These are phyloP conservation scores for Acanthiza pusilla DNA, from an alignment of 2,797 vertebrate genomes.

Conservation along the genomic window DNA sequence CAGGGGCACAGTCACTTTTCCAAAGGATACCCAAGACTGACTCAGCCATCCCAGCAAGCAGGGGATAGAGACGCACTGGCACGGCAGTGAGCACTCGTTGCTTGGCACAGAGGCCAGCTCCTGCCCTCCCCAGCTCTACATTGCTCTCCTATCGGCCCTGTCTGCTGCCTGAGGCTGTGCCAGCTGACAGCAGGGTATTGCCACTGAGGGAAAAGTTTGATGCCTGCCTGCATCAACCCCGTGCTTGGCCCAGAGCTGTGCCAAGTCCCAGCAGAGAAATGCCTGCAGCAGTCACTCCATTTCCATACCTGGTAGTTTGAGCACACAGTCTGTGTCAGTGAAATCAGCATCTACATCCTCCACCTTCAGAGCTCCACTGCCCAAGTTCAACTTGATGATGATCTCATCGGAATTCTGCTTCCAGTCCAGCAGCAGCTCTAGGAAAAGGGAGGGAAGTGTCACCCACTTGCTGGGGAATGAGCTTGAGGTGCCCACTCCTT, in stretches of 20 bases:
- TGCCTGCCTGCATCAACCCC: neutral
- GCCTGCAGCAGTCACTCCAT: neutral
- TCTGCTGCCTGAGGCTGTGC: neutral
- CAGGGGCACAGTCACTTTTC: neutral
- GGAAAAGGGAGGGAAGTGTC: neutral
- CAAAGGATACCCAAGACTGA: neutral
- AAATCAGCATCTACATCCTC: conserved; percentile 87
- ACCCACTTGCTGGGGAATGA: neutral
- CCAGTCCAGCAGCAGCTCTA: conserved; percentile 94
- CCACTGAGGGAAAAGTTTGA: neutral
- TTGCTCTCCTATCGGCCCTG: neutral
- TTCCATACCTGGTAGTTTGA: conserved; percentile 80
- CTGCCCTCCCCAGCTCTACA: neutral
- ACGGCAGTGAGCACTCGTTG: neutral
- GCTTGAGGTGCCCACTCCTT: neutral
- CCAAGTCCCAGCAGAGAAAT: neutral
- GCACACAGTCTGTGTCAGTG: conserved; percentile 86
- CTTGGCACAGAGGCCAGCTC: neutral
- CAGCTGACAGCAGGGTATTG: conserved; percentile 6
- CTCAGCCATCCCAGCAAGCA: neutral
- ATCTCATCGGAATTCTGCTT: conserved; percentile 92
- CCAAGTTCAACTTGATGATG: conserved; percentile 86
- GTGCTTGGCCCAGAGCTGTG: neutral
- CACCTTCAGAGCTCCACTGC: conserved; percentile 76
- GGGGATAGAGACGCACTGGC: neutral